Conservation (phyloP, 2,113 vertebrate species). For the Catharus minimus region DNA sequence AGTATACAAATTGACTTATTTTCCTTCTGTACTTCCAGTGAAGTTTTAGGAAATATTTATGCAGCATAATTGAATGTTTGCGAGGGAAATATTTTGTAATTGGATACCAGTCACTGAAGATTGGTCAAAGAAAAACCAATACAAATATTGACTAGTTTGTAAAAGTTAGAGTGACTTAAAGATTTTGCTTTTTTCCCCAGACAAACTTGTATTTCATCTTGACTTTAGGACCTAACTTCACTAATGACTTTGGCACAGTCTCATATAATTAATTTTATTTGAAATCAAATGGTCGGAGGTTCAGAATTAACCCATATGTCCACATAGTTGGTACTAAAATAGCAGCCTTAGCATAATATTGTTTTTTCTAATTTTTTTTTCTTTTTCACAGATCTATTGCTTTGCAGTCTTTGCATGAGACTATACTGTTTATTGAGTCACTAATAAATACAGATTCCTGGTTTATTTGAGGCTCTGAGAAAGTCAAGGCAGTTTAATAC, state of each 20-base stretch:
- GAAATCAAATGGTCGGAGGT: neutral
- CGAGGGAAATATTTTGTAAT: neutral
- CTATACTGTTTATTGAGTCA: neutral
- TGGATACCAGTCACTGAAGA: neutral
- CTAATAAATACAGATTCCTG: neutral
- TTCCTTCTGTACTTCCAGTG: neutral
- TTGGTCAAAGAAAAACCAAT: neutral
- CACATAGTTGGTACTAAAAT: neutral
- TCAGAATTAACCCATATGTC: neutral
- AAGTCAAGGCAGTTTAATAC: neutral
- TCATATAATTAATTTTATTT: conserved; percentile 18
- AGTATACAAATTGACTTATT: neutral
- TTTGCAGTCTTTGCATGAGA: neutral
- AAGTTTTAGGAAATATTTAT: neutral
- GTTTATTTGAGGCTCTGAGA: neutral
- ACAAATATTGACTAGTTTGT: neutral
- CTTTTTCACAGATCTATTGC: neutral
- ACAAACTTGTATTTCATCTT: neutral
- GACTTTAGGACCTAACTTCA: neutral
- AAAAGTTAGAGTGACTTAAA: neutral
- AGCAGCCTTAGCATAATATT: neutral
- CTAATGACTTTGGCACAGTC: neutral
- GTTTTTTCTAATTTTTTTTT: neutral
- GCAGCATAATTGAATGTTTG: neutral
- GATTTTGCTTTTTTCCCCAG: neutral